Evolutionary conservation across 1,140 invertebrate genomes (phyloP).

Genomic region (Bombus affinis): DNA sequence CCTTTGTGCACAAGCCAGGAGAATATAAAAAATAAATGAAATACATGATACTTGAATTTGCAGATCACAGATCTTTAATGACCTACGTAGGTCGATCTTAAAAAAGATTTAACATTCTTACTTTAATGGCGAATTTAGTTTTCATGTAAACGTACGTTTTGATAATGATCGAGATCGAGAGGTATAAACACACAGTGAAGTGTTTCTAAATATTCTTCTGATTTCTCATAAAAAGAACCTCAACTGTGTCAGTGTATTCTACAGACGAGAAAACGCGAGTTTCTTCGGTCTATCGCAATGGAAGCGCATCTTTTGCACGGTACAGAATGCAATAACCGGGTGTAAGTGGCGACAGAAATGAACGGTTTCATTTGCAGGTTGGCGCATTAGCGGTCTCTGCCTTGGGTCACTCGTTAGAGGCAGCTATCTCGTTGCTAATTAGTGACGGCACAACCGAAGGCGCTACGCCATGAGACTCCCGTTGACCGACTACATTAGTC

Average conservation of each 20-base stretch:
- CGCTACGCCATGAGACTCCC: constrained; percentile 30
- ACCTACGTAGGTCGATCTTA: no score
- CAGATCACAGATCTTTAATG: no score
- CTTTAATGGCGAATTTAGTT: background rate
- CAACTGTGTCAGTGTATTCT: background rate
- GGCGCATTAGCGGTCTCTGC: constrained; percentile 54
- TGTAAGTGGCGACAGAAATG: constrained; percentile 53
- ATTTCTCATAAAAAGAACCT: background rate
- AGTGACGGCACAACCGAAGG: constrained; percentile 55
- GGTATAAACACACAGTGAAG: background rate
- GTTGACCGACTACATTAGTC: constrained; percentile 59
- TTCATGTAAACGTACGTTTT: no score
- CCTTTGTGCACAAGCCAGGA: no score
- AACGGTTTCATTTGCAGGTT: constrained; percentile 62
- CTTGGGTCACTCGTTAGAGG: constrained; percentile 63
- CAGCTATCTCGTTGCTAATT: constrained; percentile 62
- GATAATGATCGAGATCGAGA: no score
- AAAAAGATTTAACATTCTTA: background rate
- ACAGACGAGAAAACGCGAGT: no score
- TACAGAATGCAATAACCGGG: background rate
- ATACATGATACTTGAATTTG: no score
- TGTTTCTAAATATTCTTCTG: background rate
- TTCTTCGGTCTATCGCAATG: background rate
- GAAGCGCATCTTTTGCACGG: background rate
- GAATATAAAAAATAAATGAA: no score